phyloP scores from a whole-genome alignment of 1,140 invertebrate genomes.

The Saccostrea cuccullata region DNA sequence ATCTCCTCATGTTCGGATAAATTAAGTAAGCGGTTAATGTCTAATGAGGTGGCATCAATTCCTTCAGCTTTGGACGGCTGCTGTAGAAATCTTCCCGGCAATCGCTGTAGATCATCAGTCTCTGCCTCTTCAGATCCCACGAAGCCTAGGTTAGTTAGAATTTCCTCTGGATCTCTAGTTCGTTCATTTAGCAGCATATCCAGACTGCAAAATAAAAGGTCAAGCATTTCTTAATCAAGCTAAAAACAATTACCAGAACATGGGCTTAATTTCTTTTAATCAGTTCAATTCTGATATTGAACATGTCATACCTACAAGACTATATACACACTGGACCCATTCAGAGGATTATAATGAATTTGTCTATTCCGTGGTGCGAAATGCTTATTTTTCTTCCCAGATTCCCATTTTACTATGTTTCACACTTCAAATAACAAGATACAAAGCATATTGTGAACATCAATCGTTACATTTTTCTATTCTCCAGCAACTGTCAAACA shows the following conservation, averaged over 20 bases:
- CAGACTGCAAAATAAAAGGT: conserved; percentile 54
- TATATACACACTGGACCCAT: neutral
- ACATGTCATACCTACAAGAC: neutral
- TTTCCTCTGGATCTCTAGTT: conserved; percentile 60
- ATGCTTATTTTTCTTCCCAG: no score
- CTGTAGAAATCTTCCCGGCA: conserved; percentile 60
- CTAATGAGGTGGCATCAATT: conserved; percentile 35
- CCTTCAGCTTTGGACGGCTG: conserved; percentile 38
- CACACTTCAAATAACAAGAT: no score
- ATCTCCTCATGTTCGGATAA: conserved; percentile 38
- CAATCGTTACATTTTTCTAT: neutral
- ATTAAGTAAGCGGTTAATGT: conserved; percentile 38
- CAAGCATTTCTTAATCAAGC: neutral
- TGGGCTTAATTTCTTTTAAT: neutral
- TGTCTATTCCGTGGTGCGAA: no score
- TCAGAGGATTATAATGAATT: neutral
- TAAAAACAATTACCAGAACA: neutral
- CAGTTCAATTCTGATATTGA: neutral
- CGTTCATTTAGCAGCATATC: conserved; percentile 63
- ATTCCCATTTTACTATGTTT: no score
- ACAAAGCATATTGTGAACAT: no score
- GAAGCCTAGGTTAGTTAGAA: conserved; percentile 61
- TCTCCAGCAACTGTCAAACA: neutral
- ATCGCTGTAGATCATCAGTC: conserved; percentile 44
- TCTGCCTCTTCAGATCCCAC: conserved; percentile 27